Conservation (phyloP, 35 echinoderm and acorn worm species). For the Anneissia japonica region DNA sequence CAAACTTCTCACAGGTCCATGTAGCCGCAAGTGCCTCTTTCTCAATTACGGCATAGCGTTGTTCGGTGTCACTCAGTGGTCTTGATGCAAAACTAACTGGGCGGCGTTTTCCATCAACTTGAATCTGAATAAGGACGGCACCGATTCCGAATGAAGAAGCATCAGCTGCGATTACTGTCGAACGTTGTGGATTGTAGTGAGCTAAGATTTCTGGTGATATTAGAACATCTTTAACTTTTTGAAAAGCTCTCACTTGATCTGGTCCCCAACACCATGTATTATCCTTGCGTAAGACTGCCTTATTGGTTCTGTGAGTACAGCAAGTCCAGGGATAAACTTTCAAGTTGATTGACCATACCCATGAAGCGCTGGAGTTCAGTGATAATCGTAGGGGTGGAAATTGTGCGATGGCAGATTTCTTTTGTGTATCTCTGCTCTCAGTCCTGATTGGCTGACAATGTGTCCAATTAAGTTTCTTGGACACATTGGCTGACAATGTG, state of each 20-base stretch:
- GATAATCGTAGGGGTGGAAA: neutral
- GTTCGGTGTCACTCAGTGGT: conserved; percentile 26
- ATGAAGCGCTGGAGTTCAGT: conserved; percentile 40
- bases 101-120: conserved; percentile 28
- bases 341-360: conserved; percentile 35
- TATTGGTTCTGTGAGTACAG: conserved; percentile 26
- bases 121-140: conserved; percentile 29
- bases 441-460: neutral
- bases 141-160: conserved; percentile 37
- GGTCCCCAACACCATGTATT: conserved; percentile 49
- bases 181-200: conserved; percentile 28
- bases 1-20: conserved; percentile 12
- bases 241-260: conserved; percentile 32
- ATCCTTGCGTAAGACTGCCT: conserved; percentile 31
- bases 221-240: conserved; percentile 38
- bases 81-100: conserved; percentile 50
- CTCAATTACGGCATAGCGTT: conserved; percentile 54
- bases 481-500: too few species aligned
- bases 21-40: conserved; percentile 48
- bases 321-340: conserved; percentile 48
- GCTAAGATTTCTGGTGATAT: conserved; percentile 23
- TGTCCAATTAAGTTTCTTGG: too few species aligned
- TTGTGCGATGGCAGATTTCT: neutral
- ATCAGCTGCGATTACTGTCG: conserved; percentile 39
- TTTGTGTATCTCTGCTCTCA: neutral